These are phyloP conservation scores for Alloscopus bannaensis DNA, from an alignment of 2,888 invertebrate species.

Conservation along the genomic window DNA sequence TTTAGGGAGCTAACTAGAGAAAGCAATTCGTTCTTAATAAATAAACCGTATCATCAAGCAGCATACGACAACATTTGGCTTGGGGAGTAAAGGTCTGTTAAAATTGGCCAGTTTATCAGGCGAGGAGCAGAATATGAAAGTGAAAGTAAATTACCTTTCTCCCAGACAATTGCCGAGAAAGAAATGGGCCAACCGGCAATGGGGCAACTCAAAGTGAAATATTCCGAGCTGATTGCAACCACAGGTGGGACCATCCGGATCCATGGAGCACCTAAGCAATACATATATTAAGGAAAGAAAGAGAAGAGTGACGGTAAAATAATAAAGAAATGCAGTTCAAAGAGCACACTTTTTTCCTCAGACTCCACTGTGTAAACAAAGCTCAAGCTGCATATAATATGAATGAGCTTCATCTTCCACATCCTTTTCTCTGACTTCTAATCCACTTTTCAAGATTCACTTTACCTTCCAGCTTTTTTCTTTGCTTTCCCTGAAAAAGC, in stretches of 20 bases:
- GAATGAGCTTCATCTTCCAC: slow-evolving; percentile 14
- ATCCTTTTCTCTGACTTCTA: neutral
- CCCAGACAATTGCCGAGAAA: slow-evolving; percentile 75
- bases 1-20: no score
- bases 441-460: slow-evolving; percentile 18
- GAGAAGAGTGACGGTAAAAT: no score
- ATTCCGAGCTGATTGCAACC: slow-evolving; percentile 76
- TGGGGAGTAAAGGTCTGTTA: no score
- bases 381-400: slow-evolving; percentile 11
- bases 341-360: no score
- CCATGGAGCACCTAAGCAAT: slow-evolving; percentile 75
- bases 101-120: no score
- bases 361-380: neutral
- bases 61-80: no score
- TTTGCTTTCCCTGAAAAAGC: neutral
- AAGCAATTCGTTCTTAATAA: no score
- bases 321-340: slow-evolving; percentile 23
- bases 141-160: slow-evolving; percentile 75
- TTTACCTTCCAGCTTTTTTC: neutral
- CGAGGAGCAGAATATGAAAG: no score
- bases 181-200: slow-evolving; percentile 76
- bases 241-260: slow-evolving; percentile 76
- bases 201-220: slow-evolving; percentile 76
- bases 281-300: slow-evolving; percentile 14
- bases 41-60: no score